A percentile compares a stretch with the other conserved stretches of the same genome.
Evolutionary conservation across 2,113 vertebrate genomes (phyloP).

Genomic region (Okapia johnstoni): DNA sequence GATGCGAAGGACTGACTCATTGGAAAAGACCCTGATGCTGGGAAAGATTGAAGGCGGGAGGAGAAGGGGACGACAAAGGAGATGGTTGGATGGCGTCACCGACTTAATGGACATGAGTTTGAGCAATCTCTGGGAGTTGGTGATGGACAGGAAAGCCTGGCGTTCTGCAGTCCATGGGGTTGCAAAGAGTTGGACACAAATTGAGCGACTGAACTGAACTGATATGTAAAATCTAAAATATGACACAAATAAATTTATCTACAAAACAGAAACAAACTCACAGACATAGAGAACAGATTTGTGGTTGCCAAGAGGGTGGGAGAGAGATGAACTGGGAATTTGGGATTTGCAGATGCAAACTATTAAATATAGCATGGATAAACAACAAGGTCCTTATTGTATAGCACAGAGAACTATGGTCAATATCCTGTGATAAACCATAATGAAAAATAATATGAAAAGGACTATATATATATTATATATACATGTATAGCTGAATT

Average conservation of each 20-base stretch:
- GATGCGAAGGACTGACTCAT: neutral
- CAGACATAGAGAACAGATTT: neutral
- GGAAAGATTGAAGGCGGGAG: neutral
- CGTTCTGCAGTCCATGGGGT: neutral
- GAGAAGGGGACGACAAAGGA: neutral
- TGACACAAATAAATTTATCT: neutral
- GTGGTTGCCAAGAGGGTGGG: neutral
- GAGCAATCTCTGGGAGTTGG: neutral
- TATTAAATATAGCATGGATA: neutral
- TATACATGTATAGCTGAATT: neutral
- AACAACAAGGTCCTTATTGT: neutral
- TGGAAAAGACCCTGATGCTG: neutral
- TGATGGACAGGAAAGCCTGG: neutral
- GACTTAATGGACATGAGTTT: neutral
- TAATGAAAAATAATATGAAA: neutral
- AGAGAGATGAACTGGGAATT: neutral
- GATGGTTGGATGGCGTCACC: neutral
- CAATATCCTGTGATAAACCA: neutral
- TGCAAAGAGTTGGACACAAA: fast-evolving
- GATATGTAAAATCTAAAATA: neutral
- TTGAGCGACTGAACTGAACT: neutral
- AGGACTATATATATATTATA: neutral
- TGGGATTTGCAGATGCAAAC: neutral
- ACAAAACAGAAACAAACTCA: neutral
- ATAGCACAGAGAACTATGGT: neutral